Evolutionary conservation across 2,113 vertebrate genomes (phyloP).

Genomic region (Alethe castanea): DNA sequence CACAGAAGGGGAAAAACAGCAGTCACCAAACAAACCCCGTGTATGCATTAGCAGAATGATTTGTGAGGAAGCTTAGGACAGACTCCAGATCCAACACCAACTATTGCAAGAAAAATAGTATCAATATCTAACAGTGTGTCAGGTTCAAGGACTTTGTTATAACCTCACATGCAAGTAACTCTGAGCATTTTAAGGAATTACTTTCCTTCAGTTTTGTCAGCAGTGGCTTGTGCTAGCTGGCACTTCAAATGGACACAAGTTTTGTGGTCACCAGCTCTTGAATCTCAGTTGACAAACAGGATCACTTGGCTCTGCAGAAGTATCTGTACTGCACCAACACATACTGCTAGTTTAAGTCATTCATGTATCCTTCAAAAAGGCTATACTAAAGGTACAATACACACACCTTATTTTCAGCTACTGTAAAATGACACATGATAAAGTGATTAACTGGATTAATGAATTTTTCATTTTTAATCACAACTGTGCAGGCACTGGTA

Average conservation of each 20-base stretch:
- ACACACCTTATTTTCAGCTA: neutral
- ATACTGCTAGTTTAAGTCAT: neutral
- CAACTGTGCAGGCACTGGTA: neutral
- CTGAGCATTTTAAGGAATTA: neutral
- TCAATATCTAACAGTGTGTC: fast-evolving
- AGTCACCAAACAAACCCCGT: neutral
- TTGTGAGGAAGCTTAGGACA: neutral
- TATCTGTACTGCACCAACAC: neutral
- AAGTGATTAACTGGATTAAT: neutral
- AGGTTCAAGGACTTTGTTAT: neutral
- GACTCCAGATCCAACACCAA: neutral
- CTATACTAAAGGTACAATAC: neutral
- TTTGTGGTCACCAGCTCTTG: neutral
- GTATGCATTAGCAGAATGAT: neutral
- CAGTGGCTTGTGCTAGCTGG: neutral
- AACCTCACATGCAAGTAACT: neutral
- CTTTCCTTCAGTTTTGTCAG: neutral
- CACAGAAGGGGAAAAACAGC: neutral
- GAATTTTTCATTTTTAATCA: conserved; percentile 10
- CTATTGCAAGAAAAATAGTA: fast-evolving
- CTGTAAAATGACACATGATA: neutral
- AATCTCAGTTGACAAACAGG: neutral
- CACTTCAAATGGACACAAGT: fast-evolving
- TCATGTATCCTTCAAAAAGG: neutral
- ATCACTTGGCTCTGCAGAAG: neutral